Base-by-base conservation (phyloP, 2,797 vertebrate genomes). In the Glossophaga mutica region DNA sequence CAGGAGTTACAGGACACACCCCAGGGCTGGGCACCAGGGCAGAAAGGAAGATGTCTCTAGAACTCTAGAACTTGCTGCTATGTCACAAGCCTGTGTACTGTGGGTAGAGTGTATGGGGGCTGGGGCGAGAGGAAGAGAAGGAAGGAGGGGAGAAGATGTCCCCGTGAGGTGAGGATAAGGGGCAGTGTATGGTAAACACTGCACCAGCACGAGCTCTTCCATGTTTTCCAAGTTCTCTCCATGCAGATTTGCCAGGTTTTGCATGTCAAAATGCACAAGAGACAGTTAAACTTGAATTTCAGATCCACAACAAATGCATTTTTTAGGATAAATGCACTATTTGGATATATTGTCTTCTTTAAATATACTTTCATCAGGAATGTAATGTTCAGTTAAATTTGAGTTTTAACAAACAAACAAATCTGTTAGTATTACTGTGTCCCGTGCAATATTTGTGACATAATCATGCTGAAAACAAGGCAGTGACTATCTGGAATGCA, bases 101-200 rank as follows among this genome's bases (percentile, higher is more conserved):
- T 26, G 37, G 48, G 68, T 12, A 9, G 71, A 14, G 5, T 3
- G 7, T 3, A 18, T 1, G 24, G 9, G 16, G 37, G 16, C 48
- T 12, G 29, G 44, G 4, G 24, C 48, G 0, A 76, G 76, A 52
- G 10, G 4, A 26, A 29, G 24, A 67, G 84, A 26, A 77, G 32
- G 29, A 82, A 15, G 14, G 10, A 2, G 26, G 57, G 21, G 44
- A 24, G 70, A 19, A 24, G 19, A 9, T 15, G 21, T 11, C 1
- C 9, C 57, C 24, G 12, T 0, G 14, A 4, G 6, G 7, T 6
- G 15, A 94, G 39, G 34, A 18, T 15, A 48, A 39, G 70, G 48
- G 39, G 62, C 48, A 14, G 1, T 0, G 2, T 5, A 3, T 0
- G 1, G 6, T 1, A 1, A 0, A 9, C 0, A 4, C 39, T 22